A percentile compares a stretch with the other conserved stretches of the same genome.
Evolutionary conservation across 2,797 vertebrate genomes (phyloP).

Genomic region (Enteromius mattozi): DNA sequence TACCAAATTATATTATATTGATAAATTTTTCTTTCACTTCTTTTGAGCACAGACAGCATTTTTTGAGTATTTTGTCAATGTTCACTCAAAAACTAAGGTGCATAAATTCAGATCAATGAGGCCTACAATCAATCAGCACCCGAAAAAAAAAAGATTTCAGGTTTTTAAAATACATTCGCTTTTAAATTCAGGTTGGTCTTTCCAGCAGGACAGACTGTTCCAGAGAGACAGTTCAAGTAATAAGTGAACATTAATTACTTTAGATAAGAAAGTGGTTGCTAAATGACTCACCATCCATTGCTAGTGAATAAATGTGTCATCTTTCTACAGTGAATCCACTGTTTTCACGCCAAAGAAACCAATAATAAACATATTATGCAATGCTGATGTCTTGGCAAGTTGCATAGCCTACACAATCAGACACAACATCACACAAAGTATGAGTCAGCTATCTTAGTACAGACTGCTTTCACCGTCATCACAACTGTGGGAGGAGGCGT

Average conservation of each 20-base stretch:
- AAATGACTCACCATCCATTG: neutral
- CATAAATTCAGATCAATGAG: neutral
- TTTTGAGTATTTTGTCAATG: neutral
- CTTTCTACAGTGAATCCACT: neutral
- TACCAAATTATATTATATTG: neutral
- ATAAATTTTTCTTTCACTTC: neutral
- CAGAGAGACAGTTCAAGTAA: neutral
- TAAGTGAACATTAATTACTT: conserved; percentile 3
- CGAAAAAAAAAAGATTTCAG: neutral
- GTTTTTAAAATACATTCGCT: neutral
- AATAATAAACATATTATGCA: conserved; percentile 1
- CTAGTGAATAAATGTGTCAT: neutral
- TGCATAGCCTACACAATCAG: neutral
- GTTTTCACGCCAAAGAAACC: neutral
- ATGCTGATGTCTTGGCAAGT: conserved; percentile 3
- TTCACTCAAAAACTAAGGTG: neutral
- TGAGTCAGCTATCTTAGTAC: conserved; percentile 1
- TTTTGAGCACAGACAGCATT: neutral
- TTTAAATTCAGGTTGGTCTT: neutral
- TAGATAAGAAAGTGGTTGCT: neutral
- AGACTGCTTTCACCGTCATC: neutral
- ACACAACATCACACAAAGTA: neutral
- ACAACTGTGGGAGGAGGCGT: neutral
- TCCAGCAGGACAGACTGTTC: neutral
- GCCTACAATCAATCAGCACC: neutral